These are phyloP conservation scores for Incurvaria masculella DNA, from an alignment of 2,888 invertebrate species.

Conservation along the genomic window DNA sequence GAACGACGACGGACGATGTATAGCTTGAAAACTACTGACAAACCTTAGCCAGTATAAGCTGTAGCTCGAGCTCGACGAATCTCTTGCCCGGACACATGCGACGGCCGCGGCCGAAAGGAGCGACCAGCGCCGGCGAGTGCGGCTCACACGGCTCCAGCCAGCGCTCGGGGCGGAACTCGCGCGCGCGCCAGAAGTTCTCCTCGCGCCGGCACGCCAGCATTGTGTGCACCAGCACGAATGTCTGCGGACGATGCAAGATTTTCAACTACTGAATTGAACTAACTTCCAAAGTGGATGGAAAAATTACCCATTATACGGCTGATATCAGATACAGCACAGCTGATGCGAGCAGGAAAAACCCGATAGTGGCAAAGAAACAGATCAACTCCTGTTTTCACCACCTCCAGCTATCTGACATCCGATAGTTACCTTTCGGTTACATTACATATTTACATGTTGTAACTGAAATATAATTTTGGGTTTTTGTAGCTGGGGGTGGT, in stretches of 20 bases:
- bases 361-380: too few relatives aligned
- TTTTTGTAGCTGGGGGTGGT: too few relatives aligned
- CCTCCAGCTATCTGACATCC: too few relatives aligned
- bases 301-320: too few relatives aligned
- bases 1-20: constrained; percentile 1
- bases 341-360: too few relatives aligned
- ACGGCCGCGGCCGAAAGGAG: constrained; percentile 77
- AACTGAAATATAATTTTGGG: too few relatives aligned
- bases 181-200: constrained; percentile 69
- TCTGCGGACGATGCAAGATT: constrained; percentile 53
- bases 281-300: too few relatives aligned
- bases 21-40: constrained; percentile 14
- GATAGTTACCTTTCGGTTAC: too few relatives aligned
- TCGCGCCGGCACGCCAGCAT: constrained; percentile 77
- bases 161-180: constrained; percentile 71
- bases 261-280: too few relatives aligned
- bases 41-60: constrained; percentile 73
- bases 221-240: constrained; percentile 76
- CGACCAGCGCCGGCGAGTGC: constrained; percentile 63
- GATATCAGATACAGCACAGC: too few relatives aligned
- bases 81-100: constrained; percentile 84
- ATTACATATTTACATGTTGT: too few relatives aligned
- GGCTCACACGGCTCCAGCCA: constrained; percentile 61
- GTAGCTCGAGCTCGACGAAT: constrained; percentile 75
- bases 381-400: too few relatives aligned